Conservation (phyloP, 2,113 vertebrate species). For the Cnemophilus loriae region DNA sequence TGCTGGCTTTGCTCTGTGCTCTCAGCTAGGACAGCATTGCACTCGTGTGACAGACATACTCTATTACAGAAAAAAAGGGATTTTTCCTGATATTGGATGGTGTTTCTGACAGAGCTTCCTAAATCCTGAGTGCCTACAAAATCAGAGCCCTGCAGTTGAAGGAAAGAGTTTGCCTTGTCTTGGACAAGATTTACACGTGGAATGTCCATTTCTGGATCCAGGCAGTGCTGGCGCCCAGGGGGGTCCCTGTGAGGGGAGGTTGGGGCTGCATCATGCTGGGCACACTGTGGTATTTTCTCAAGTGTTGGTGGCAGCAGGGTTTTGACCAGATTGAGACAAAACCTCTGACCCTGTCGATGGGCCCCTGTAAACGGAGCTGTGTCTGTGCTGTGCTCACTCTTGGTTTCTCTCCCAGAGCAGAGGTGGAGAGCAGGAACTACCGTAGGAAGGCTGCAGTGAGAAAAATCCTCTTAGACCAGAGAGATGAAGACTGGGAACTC, state of each 20-base stretch:
- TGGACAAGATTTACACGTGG: neutral
- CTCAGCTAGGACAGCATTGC: neutral
- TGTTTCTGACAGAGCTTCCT: neutral
- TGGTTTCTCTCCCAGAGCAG: slow-evolving; percentile 75
- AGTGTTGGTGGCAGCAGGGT: neutral
- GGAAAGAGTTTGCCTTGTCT: neutral
- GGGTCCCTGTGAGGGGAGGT: neutral
- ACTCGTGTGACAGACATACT: neutral
- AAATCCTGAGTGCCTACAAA: neutral
- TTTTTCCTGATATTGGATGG: neutral
- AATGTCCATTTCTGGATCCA: neutral
- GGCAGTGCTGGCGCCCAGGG: neutral
- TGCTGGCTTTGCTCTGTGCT: neutral
- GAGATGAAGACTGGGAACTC: slow-evolving; percentile 81
- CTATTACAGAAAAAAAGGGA: neutral
- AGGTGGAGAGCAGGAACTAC: slow-evolving; percentile 72
- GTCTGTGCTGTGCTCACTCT: neutral
- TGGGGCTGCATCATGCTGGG: neutral
- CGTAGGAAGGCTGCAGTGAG: slow-evolving; percentile 45
- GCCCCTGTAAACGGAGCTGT: fast-evolving
- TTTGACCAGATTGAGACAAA: fast-evolving
- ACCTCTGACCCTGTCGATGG: neutral
- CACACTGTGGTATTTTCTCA: fast-evolving
- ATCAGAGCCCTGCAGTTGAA: neutral
- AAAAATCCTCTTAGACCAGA: slow-evolving; percentile 74